These are phyloP conservation scores for Nematostella vectensis DNA, from an alignment of 92 coral and sea anemone species.

Conservation along the genomic window DNA sequence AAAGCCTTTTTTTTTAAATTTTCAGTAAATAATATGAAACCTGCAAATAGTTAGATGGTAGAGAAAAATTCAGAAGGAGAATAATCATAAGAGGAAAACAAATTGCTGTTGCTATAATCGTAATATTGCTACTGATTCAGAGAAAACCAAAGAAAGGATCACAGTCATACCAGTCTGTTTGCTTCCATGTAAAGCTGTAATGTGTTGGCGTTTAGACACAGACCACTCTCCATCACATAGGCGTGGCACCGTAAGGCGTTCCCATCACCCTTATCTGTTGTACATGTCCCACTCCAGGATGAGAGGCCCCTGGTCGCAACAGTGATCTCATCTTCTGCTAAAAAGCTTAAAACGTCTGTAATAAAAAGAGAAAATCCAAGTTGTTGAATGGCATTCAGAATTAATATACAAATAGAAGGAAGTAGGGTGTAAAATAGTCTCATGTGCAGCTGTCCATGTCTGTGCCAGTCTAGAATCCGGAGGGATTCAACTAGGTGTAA, in stretches of 20 bases:
- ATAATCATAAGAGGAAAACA: too few species aligned
- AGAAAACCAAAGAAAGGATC: too few species aligned
- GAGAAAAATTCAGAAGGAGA: too few species aligned
- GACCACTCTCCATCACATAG: constrained; percentile 64
- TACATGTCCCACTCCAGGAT: constrained; percentile 63
- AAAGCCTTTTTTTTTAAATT: too few species aligned
- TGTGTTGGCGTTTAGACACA: constrained; percentile 74
- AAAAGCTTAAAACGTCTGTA: constrained; percentile 73
- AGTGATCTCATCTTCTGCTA: constrained; percentile 63
- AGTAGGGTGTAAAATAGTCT: neutral
- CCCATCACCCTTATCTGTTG: constrained; percentile 43
- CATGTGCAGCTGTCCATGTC: neutral
- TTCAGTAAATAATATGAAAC: too few species aligned
- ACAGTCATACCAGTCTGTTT: constrained; percentile 87
- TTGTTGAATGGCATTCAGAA: neutral
- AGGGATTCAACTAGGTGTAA: too few species aligned
- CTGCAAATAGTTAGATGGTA: too few species aligned
- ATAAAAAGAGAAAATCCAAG: constrained; percentile 1
- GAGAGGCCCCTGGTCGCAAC: constrained; percentile 54
- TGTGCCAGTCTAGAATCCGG: neutral
- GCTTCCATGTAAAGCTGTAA: constrained; percentile 88
- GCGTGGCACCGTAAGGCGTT: constrained; percentile 73
- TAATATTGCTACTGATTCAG: too few species aligned
- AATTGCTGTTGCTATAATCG: too few species aligned
- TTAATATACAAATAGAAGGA: neutral